A percentile compares a stretch with the other conserved stretches of the same genome.
Evolutionary conservation across 1,140 invertebrate species (phyloP).

Genomic region (Drosophila nasuta): DNA sequence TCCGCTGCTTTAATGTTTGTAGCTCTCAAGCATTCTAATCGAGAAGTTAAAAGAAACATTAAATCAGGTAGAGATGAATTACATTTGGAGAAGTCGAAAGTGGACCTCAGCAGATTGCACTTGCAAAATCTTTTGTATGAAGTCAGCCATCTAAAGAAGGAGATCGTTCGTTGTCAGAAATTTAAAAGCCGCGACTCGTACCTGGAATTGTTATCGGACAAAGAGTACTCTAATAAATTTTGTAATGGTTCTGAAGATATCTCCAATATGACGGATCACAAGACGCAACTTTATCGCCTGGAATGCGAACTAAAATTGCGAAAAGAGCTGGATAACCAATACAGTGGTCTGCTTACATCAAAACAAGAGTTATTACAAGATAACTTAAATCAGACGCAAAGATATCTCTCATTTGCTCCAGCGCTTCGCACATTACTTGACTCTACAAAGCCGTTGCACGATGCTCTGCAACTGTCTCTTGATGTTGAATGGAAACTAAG

Average conservation of each 20-base stretch:
- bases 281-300: constrained; percentile 92
- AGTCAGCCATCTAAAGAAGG: constrained; percentile 95
- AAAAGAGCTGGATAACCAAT: constrained; percentile 91
- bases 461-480: constrained; percentile 93
- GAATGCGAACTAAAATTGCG: constrained; percentile 97
- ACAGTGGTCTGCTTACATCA: constrained; percentile 90
- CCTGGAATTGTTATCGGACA: constrained; percentile 93
- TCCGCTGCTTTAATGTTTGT: constrained; percentile 91
- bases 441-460: constrained; percentile 95
- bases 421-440: constrained; percentile 91
- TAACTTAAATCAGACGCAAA: constrained; percentile 92
- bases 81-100: constrained; percentile 92
- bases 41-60: constrained; percentile 94
- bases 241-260: constrained; percentile 86
- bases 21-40: constrained; percentile 94
- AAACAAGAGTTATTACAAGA: constrained; percentile 91
- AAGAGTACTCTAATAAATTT: constrained; percentile 86
- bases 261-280: constrained; percentile 88
- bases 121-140: constrained; percentile 98
- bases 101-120: constrained; percentile 95
- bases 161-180: constrained; percentile 96
- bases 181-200: constrained; percentile 98
- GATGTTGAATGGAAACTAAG: constrained; percentile 92
- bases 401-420: constrained; percentile 93
- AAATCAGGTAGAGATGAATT: constrained; percentile 92